These are phyloP conservation scores for Porites cylindrica DNA, from an alignment of 92 coral and sea anemone genomes.

Conservation along the genomic window DNA sequence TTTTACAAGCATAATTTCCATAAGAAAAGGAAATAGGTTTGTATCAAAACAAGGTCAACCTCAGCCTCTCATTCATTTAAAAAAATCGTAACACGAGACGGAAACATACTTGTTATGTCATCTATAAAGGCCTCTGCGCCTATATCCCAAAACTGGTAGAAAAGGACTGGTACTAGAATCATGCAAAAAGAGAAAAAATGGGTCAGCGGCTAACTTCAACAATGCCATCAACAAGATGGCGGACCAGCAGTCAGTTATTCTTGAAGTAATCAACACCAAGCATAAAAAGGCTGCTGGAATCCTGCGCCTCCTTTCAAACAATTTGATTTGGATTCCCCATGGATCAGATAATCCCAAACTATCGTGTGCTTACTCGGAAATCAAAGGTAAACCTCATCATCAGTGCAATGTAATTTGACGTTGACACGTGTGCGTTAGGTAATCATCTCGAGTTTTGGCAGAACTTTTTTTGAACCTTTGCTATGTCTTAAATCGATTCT, in stretches of 20 bases:
- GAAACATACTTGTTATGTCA: too few species aligned
- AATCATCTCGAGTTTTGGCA: too few species aligned
- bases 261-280: conserved; percentile 87
- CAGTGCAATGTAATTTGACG: neutral
- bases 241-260: conserved; percentile 76
- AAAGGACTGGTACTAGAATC: too few species aligned
- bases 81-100: too few species aligned
- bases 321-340: conserved; percentile 81
- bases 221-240: conserved; percentile 90
- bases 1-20: too few species aligned
- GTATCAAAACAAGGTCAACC: too few species aligned
- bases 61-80: too few species aligned
- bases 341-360: conserved; percentile 84
- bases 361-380: conserved; percentile 88
- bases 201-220: too few species aligned
- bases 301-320: conserved; percentile 86
- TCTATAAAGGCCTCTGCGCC: too few species aligned
- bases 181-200: too few species aligned
- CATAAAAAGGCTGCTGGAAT: conserved; percentile 89
- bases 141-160: too few species aligned
- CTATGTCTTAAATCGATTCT: neutral
- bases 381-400: conserved; percentile 79
- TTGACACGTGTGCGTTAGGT: conserved; percentile 15
- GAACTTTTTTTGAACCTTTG: neutral
- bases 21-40: too few species aligned